Conservation (phyloP, 1,140 invertebrate species). For the Brachionus manjavacas region DNA sequence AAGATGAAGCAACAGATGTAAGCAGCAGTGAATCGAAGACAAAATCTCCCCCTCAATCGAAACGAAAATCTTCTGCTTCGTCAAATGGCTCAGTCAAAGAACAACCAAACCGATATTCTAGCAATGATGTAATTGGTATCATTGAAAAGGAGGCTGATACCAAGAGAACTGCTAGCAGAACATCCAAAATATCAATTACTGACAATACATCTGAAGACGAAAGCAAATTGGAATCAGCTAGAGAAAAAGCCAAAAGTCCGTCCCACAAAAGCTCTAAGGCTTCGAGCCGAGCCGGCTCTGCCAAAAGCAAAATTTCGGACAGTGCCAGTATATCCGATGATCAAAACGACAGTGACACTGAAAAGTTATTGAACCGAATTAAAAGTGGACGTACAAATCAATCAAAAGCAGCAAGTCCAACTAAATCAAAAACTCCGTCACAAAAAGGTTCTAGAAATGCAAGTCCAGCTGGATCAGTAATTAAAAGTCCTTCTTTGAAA, state of each 20-base stretch:
- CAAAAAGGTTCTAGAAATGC: neutral
- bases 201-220: constrained; percentile 36
- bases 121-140: neutral
- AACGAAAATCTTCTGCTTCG: neutral
- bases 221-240: neutral
- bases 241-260: neutral
- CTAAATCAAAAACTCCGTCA: neutral
- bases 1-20: neutral
- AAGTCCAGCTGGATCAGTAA: neutral
- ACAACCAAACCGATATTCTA: neutral
- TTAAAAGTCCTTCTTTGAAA: neutral
- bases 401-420: neutral
- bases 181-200: neutral
- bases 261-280: neutral
- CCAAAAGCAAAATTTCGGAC: neutral
- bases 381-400: neutral
- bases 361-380: neutral
- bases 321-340: neutral
- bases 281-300: neutral
- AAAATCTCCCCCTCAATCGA: neutral
- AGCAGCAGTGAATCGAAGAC: neutral
- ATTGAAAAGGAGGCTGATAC: neutral
- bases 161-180: neutral
- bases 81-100: neutral
- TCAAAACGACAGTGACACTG: neutral